phyloP scores from a whole-genome alignment of 2,888 invertebrate species.

The Stratiomys singularior region DNA sequence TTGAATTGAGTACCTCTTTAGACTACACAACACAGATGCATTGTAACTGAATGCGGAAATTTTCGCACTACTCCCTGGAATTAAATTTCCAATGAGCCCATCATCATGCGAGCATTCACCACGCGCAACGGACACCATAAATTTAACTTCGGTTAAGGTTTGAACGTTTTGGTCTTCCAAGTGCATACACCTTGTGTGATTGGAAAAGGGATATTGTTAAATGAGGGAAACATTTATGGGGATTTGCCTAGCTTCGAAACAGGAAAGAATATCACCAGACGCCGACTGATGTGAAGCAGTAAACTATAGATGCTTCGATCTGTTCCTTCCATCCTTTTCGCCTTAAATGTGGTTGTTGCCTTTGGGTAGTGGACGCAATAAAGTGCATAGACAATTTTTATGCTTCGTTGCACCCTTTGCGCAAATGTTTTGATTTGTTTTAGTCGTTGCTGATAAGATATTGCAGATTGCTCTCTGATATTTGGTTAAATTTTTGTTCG shows the following conservation, averaged over 20 bases:
- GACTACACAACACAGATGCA: neutral
- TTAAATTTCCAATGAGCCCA: slow-evolving; percentile 15
- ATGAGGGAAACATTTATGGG: slow-evolving; percentile 20
- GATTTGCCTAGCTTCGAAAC: neutral
- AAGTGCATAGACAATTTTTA: neutral
- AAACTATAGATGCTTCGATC: neutral
- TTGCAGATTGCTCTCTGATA: neutral
- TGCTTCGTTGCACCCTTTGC: neutral
- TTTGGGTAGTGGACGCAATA: neutral
- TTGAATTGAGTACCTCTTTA: slow-evolving; percentile 34
- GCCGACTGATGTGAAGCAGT: neutral
- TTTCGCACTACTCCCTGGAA: slow-evolving; percentile 15
- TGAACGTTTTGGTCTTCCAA: neutral
- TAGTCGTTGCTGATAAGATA: too few relatives aligned
- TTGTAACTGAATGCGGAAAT: slow-evolving; percentile 9
- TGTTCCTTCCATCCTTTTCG: neutral
- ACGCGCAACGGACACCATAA: slow-evolving; percentile 27
- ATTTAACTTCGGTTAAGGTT: neutral
- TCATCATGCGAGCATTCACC: neutral
- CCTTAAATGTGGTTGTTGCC: neutral
- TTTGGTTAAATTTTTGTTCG: neutral
- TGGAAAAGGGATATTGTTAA: slow-evolving; percentile 12
- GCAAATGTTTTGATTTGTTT: slow-evolving; percentile 11
- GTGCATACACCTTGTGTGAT: neutral
- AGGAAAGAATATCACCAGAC: neutral